Conservation (phyloP, 2,113 vertebrate genomes). For the Ophiodon elongatus region DNA sequence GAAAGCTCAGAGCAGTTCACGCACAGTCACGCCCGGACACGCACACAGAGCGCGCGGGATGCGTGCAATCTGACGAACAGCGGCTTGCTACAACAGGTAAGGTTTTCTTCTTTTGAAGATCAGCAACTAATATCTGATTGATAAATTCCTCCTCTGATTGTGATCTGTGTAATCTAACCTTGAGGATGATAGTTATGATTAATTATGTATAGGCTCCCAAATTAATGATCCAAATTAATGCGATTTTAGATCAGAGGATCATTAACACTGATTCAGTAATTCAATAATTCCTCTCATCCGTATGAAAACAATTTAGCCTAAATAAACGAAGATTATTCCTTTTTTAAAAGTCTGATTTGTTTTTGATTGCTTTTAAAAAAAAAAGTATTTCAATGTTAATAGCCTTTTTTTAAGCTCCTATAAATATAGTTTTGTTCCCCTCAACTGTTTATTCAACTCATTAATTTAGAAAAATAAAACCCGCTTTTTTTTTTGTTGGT, state of each 20-base stretch:
- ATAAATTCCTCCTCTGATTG: neutral
- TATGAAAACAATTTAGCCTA: neutral
- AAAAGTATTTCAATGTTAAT: neutral
- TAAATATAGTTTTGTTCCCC: neutral
- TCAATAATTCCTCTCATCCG: neutral
- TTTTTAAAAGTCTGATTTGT: neutral
- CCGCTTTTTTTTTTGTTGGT: no score
- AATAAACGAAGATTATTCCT: neutral
- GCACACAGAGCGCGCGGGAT: slow-evolving; percentile 64
- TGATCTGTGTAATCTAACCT: neutral
- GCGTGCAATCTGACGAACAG: slow-evolving; percentile 57
- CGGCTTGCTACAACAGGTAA: slow-evolving; percentile 64
- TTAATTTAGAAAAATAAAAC: neutral
- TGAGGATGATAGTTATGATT: neutral
- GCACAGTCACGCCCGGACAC: slow-evolving; percentile 55
- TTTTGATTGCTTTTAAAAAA: neutral
- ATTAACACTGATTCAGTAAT: neutral
- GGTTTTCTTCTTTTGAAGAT: neutral
- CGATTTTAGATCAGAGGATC: neutral
- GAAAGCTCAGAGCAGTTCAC: slow-evolving; percentile 44
- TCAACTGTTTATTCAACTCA: neutral
- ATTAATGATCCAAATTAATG: neutral
- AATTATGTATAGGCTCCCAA: neutral
- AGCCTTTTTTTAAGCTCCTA: neutral
- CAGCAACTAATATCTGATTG: neutral